Conservation (phyloP, 1,140 invertebrate genomes). For the Plodia interpunctella region DNA sequence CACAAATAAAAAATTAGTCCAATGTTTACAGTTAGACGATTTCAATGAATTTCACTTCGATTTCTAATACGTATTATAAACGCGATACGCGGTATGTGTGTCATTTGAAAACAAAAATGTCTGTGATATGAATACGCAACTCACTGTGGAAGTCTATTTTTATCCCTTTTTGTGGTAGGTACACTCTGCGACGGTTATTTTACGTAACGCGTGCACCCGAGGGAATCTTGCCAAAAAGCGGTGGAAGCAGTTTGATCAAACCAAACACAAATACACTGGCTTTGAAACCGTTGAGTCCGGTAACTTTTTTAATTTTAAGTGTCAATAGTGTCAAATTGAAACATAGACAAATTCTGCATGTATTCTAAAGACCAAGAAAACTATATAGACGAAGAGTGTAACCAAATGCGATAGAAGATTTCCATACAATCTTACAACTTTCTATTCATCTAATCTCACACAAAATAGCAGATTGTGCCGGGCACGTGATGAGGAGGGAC, state of each 20-base stretch:
- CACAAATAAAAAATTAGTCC: slow-evolving; percentile 49
- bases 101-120: slow-evolving; percentile 73
- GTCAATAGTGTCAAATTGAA: slow-evolving; percentile 18
- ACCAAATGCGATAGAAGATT: no score
- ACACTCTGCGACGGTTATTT: slow-evolving; percentile 56
- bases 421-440: no score
- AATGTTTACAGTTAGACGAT: slow-evolving; percentile 59
- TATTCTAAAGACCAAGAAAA: no score
- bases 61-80: slow-evolving; percentile 55
- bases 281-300: slow-evolving; percentile 54
- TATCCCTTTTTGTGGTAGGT: slow-evolving; percentile 61
- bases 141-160: slow-evolving; percentile 72
- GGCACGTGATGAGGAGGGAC: no score
- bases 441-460: no score
- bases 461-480: no score
- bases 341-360: not conserved
- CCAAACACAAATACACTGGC: slow-evolving; percentile 42
- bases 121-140: slow-evolving; percentile 53
- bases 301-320: slow-evolving; percentile 50
- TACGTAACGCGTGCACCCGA: slow-evolving; percentile 59
- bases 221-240: slow-evolving; percentile 72
- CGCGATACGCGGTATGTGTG: slow-evolving; percentile 53
- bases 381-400: no score
- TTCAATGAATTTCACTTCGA: slow-evolving; percentile 58
- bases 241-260: slow-evolving; percentile 17